Evolutionary conservation across 2,888 invertebrate genomes (phyloP), one percentile per base, ranked within the genome.

Genomic region (Tineola bisselliella): DNA sequence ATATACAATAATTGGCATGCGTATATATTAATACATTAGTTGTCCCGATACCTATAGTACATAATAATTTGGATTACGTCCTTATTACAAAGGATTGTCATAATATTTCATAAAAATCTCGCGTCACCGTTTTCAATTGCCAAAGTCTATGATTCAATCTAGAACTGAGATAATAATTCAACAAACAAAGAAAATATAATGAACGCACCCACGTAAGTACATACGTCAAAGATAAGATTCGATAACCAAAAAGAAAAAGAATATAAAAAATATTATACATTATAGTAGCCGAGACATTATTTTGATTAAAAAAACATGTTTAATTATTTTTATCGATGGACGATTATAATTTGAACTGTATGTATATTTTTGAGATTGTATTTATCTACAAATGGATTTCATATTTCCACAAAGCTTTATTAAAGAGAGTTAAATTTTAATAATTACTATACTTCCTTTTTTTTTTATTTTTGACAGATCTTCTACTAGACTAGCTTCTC

Each of bases 151-250:
- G 30, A 56, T 17, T 54, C 15, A 48, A 48, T 8, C 18, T 10
- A 54, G 10, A 17, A 18, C 25, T 12, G 25, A 33, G 58, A 58
- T 58, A 58, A 33, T 15, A 30, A 15, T 58, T 58, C 25, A n/a
- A 30, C 19, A 58, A 58, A 58, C 58, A 58, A 58, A 58, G 58
- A 58, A 58, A 58, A 12, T 57, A 30, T 8, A 13, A 17, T 33
- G 3, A 8, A 58, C 31, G 15, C 5, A 58, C 33, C 19, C 13
- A 56, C n/a, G 56, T 58, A 15, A 30, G 13, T 33, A 33, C 5
- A 10, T 17, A 58, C 33, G 33, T 58, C n/a, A 18, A n/a, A 58
- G 58, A 58, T 58, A 58, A 58, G 33, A 58, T 58, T 19, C 25
- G 25, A 25, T 25, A 25, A 25, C 25, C 19, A 56, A 19, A 56